Conservation (phyloP, 2,797 vertebrate genomes). For the Pseudochirops cupreus region DNA sequence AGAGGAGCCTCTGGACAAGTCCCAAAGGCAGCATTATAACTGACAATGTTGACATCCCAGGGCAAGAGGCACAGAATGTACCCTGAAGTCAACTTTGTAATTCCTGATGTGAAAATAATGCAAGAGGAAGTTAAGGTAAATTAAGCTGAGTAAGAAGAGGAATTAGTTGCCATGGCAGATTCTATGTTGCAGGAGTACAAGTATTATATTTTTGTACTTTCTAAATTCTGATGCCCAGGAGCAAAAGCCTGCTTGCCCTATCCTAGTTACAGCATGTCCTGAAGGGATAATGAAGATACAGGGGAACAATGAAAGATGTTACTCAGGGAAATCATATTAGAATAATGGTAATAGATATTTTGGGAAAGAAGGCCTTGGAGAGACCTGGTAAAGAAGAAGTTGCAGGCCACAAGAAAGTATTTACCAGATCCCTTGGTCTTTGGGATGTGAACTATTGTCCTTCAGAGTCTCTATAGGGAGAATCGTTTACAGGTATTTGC, state of each 20-base stretch:
- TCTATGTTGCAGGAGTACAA: background rate
- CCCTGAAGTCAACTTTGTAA: background rate
- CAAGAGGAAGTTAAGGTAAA: background rate
- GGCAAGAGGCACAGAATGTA: background rate
- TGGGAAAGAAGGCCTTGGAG: background rate
- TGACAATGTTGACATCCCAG: too few species aligned
- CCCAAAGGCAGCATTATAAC: background rate
- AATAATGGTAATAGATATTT: background rate
- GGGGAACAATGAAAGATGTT: background rate
- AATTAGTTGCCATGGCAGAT: background rate
- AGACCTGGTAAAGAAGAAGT: background rate
- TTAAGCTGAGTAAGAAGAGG: background rate
- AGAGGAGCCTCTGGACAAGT: background rate
- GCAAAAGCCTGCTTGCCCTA: background rate
- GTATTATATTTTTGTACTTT: background rate
- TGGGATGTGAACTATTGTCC: background rate
- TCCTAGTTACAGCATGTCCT: background rate
- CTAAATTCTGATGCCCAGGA: background rate
- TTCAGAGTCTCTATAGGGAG: background rate
- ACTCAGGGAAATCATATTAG: background rate
- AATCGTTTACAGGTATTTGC: too few species aligned
- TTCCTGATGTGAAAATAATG: background rate
- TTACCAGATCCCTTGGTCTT: too few species aligned
- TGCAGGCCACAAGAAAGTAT: background rate
- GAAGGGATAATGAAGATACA: background rate